Conservation (phyloP, 2,797 vertebrate genomes). For the Onychomys torridus region DNA sequence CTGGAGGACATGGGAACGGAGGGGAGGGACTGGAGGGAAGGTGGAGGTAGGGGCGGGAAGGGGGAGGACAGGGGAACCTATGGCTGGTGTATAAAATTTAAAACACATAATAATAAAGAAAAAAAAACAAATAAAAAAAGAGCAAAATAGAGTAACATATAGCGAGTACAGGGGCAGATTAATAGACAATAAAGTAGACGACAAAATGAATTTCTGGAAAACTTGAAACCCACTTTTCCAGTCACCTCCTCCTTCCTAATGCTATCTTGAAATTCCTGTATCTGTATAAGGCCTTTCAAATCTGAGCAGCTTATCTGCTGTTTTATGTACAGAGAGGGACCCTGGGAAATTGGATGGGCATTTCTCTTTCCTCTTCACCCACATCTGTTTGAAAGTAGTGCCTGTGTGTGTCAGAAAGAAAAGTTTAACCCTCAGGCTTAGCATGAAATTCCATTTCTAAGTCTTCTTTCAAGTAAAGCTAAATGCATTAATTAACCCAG, state of each 20-base stretch:
- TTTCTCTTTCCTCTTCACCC: neutral
- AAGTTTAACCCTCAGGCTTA: constrained; percentile 15
- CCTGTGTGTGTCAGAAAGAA: constrained; percentile 33
- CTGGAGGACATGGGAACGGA: too few species aligned
- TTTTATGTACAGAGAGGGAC: neutral
- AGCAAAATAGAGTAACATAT: neutral
- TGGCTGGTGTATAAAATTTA: too few species aligned
- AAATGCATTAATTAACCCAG: constrained; percentile 58
- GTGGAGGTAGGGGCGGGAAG: too few species aligned
- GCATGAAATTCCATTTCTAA: constrained; percentile 62
- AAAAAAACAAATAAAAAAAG: neutral
- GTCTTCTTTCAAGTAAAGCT: constrained; percentile 66
- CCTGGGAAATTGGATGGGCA: neutral
- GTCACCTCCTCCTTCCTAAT: neutral
- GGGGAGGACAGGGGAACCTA: too few species aligned
- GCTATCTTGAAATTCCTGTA: neutral
- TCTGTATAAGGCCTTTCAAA: neutral
- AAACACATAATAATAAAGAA: too few species aligned
- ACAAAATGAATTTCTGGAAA: neutral
- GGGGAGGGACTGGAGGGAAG: too few species aligned
- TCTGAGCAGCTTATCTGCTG: neutral
- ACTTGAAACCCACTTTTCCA: constrained; percentile 19
- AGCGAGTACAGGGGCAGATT: neutral
- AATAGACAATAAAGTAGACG: constrained; percentile 26
- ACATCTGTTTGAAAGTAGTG: neutral